Base-by-base conservation (phyloP, 2,113 vertebrate genomes). In the Phylloscopus whistleri region DNA sequence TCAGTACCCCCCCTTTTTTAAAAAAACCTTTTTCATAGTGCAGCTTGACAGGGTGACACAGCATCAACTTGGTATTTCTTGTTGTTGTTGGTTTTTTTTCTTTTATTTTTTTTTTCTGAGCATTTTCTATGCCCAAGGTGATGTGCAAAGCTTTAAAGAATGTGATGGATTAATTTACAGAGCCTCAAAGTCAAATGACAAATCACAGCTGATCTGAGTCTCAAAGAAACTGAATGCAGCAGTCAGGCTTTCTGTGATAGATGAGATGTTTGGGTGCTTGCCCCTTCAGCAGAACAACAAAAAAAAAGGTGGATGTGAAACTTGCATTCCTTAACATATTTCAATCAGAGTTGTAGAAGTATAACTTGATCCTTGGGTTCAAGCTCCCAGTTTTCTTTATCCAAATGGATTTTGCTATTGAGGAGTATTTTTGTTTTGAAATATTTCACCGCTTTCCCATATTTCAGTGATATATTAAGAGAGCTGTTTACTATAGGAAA, bases 131-230 rank as follows among this genome's bases (percentile, higher is more conserved):
- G 73, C 46, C 55, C 69, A 87, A 55, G 90, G 92, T 93, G 96
- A 83, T 94, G 73, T 49, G 62, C 81, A 94, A 85, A 97, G 67
- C 66, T 97, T 95, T 95, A 86, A 96, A 84, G 79, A 92, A 88
- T 59, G 94, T 94, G 90, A 96, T 95, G 87, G 93, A 92, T 96
- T 95, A 94, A 93, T 97, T 97, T 84, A 69, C 41, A 93, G 82
- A 94, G 76, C 60, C 43, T 93, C 28, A 73, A 82, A 92, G 94
- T 96, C 94, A 96, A 94, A 89, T 97, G 97, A 92, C 85, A 52
- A 77, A 82, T 66, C 93, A 92, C 85, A 64, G 72, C 81, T 95
- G 93, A 84, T 69, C 41, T 93, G 95, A 94, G 85, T 79, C 84
- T 96, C 92, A 74, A n/a, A 93, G 79, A 68, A 94, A 77, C 88